These are phyloP conservation scores for Oryzias woworae DNA, from an alignment of 2,113 vertebrate species.

Conservation along the genomic window DNA sequence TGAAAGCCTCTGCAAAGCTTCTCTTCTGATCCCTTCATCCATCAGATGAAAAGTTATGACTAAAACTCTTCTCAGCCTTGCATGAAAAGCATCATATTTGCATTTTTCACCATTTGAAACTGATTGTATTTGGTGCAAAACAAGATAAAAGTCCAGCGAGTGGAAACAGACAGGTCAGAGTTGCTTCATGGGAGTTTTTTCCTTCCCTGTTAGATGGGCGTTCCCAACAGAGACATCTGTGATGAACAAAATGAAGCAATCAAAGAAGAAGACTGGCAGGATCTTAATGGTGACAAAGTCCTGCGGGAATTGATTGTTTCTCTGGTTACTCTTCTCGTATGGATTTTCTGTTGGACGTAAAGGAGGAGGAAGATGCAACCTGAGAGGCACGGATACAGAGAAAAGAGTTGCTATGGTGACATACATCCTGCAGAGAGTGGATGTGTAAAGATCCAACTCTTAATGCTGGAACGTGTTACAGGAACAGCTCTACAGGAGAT, in stretches of 20 bases:
- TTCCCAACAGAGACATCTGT: neutral
- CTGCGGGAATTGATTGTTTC: slow-evolving; percentile 11
- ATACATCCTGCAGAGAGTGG: slow-evolving; percentile 11
- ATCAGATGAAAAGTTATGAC: no score
- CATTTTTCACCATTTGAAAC: no score
- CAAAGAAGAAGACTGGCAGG: neutral
- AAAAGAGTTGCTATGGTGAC: slow-evolving; percentile 52
- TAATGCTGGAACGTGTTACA: no score
- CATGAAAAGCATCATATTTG: no score
- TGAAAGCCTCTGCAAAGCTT: no score
- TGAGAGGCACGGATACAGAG: slow-evolving; percentile 29
- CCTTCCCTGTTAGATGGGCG: neutral
- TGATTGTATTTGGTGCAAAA: no score
- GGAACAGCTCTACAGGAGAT: no score
- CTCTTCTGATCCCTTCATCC: no score
- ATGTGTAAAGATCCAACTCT: no score
- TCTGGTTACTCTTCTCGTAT: slow-evolving; percentile 9
- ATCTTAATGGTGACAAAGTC: slow-evolving; percentile 3
- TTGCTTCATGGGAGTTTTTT: neutral
- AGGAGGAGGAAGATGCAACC: slow-evolving; percentile 14
- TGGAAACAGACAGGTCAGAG: neutral
- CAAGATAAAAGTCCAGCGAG: no score
- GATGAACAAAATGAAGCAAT: slow-evolving; percentile 13
- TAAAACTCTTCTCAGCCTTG: no score
- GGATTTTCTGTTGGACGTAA: slow-evolving; percentile 44